Evolutionary conservation across 2,888 invertebrate genomes (phyloP), one percentile per base, ranked within the genome.

Genomic region (Petrolisthes cinctipes): DNA sequence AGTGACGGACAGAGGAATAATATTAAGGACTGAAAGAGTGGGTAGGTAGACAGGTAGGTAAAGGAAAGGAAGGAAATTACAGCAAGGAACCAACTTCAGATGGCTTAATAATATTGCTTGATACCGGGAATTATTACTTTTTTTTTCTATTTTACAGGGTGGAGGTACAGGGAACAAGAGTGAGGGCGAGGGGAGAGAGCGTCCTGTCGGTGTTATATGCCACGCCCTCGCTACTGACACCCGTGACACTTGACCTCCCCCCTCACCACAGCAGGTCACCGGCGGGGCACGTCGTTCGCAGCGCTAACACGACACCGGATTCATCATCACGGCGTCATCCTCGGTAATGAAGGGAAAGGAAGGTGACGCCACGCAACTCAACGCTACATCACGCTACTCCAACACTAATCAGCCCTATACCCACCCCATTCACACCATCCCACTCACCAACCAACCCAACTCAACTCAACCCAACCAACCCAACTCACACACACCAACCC

Each of bases 171-270:
- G 37, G 37, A 37, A 37, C 37, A 37, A 37, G 37, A 37, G 37
- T 37, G 2, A 37, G 37, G 37, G 37, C 61, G 37, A 14, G n/a
- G n/a, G 66, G 86, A 73, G 57, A 17, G 57, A 56, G 73, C 51
- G 73, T 51, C 20, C 73, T 51, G 73, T 14, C 54, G 73, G 85
- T 73, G 85, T 85, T 81, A 81, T 85, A 85, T 85, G 85, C 85
- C 85, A 81, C 85, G 85, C 85, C 85, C 81, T 80, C 54, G 68
- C 17, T 51, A 23, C 81, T 75, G 85, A 85, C 85, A 81, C 81
- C 81, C 78, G 81, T 85, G 85, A 85, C 81, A 71, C 73, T 20
- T 85, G 81, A 85, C 78, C 85, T 73, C 23, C 76, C 78, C 66
- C 66, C n/a, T 23, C 76, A 23, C 78, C 76, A 56, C 83, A 54